Evolutionary conservation across 2,113 vertebrate species (phyloP).

Genomic region (Eulemur rufifrons): DNA sequence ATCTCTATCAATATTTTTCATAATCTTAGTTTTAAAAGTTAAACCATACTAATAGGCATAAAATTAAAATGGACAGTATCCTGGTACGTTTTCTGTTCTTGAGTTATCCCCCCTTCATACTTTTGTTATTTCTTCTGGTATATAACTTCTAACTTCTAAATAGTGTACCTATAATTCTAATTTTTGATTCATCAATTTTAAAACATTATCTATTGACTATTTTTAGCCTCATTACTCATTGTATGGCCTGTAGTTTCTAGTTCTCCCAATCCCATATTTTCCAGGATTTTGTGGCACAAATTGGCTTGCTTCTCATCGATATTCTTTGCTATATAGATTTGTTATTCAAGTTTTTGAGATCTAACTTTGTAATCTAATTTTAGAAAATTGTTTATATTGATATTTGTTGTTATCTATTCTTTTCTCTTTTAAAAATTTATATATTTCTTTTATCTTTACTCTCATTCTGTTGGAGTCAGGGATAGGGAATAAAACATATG

Average conservation of each 20-base stretch:
- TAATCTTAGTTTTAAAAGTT: neutral
- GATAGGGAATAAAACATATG: neutral
- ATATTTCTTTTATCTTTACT: neutral
- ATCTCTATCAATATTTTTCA: neutral
- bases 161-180: neutral
- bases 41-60: neutral
- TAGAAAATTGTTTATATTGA: neutral
- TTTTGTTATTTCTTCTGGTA: neutral
- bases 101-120: neutral
- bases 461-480: neutral
- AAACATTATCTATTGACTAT: neutral
- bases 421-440: neutral
- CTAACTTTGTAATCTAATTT: neutral
- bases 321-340: neutral
- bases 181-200: neutral
- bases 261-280: neutral
- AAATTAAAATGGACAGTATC: neutral
- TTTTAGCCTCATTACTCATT: neutral
- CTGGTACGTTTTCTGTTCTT: no score
- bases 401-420: neutral
- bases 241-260: neutral
- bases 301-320: neutral
- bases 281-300: neutral
- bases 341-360: neutral
- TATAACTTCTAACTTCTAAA: neutral